These are phyloP conservation scores for Protosalanx chinensis DNA, from an alignment of 2,797 vertebrate genomes.

Conservation along the genomic window DNA sequence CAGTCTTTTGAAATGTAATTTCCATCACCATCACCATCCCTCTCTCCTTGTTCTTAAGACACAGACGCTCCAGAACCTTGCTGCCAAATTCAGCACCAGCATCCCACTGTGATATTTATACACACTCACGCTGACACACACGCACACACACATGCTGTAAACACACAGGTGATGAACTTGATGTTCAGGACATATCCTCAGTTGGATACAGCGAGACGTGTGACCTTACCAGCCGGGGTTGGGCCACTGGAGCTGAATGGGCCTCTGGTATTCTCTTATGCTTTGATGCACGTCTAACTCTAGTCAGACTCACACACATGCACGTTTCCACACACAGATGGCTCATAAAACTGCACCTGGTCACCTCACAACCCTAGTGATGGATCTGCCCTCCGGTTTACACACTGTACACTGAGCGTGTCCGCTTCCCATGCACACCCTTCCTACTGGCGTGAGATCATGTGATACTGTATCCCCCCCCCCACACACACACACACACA, in stretches of 20 bases:
- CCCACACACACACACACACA: too few species aligned
- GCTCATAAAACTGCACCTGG: conserved; percentile 19
- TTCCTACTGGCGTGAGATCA: too few species aligned
- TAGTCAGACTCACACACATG: background rate
- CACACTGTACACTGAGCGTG: too few species aligned
- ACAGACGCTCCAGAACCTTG: conserved; percentile 4
- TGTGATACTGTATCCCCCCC: background rate
- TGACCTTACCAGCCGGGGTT: background rate
- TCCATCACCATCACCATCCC: conserved; percentile 8
- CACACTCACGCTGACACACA: conserved; percentile 14
- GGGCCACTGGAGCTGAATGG: background rate
- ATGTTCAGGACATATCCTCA: background rate
- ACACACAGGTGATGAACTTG: conserved; percentile 12
- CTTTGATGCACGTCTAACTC: background rate
- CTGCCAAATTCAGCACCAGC: conserved; percentile 13
- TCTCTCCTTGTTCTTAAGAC: conserved; percentile 10
- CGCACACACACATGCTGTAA: conserved; percentile 3
- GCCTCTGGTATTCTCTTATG: background rate
- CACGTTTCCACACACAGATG: background rate
- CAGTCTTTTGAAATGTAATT: conserved; percentile 15
- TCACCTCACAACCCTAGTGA: background rate
- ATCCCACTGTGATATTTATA: conserved; percentile 7
- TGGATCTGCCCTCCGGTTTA: conserved; percentile 2
- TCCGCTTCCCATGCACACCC: too few species aligned
- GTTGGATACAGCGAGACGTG: background rate